These are phyloP conservation scores for Bucco capensis DNA, from an alignment of 2,113 vertebrate species.

Conservation along the genomic window DNA sequence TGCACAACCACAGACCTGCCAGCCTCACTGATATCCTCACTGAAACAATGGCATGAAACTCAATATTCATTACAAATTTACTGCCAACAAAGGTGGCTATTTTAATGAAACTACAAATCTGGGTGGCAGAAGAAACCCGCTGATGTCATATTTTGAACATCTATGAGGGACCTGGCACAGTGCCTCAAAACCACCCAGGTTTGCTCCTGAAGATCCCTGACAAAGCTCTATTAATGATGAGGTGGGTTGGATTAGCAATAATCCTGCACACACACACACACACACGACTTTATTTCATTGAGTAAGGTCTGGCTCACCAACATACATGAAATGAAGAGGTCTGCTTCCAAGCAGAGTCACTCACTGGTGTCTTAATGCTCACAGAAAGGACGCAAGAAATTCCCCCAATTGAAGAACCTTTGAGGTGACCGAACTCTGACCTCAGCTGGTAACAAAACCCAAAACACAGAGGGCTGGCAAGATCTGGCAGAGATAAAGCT, in stretches of 20 bases:
- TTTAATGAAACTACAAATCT: not conserved
- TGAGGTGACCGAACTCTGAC: conserved; percentile 31
- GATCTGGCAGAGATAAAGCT: conserved; percentile 26
- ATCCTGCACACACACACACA: not conserved
- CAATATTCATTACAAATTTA: not conserved
- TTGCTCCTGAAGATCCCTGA: not conserved
- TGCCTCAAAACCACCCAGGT: not conserved
- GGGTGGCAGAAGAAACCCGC: not conserved
- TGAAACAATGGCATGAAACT: not conserved
- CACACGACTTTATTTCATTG: not conserved
- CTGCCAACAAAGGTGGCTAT: not conserved
- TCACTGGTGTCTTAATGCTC: not conserved
- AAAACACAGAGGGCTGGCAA: conserved; percentile 28
- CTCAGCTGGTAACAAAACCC: conserved; percentile 41
- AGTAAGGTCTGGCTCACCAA: not conserved
- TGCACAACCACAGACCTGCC: not conserved
- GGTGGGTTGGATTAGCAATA: not conserved
- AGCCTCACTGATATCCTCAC: not conserved
- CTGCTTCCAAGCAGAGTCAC: not conserved
- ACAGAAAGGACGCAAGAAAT: conserved; percentile 28
- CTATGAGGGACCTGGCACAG: not conserved
- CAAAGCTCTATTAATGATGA: not conserved
- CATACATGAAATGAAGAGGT: not conserved
- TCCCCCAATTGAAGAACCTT: conserved; percentile 3
- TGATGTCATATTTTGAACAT: not conserved